phyloP scores from a whole-genome alignment of 2,888 invertebrate species.

The Drosophila falleni region DNA sequence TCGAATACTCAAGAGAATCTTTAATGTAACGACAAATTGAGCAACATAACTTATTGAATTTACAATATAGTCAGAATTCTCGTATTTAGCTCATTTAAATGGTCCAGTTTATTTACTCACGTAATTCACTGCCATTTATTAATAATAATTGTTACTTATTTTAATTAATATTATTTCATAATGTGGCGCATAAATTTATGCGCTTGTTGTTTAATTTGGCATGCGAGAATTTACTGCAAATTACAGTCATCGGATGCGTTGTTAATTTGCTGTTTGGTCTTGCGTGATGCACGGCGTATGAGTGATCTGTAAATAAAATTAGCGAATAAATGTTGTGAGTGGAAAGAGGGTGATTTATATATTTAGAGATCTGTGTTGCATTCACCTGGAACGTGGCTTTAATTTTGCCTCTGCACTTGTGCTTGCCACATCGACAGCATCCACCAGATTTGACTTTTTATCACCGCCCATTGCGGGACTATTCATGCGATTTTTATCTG shows the following conservation, averaged over 20 bases:
- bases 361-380: conserved; percentile 21
- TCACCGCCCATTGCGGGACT: conserved; percentile 84
- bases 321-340: conserved; percentile 1
- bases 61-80: conserved; percentile 3
- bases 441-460: conserved; percentile 81
- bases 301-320: conserved; percentile 87
- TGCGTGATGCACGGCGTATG: conserved; percentile 92
- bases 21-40: conserved; percentile 10
- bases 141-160: conserved; percentile 12
- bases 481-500: conserved; percentile 84
- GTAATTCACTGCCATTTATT: conserved; percentile 28
- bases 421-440: conserved; percentile 82
- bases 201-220: conserved; percentile 2
- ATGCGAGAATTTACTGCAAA: conserved; percentile 87
- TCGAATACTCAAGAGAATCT: conserved; percentile 4
- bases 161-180: conserved; percentile 10
- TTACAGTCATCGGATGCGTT: conserved; percentile 91
- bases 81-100: conserved; percentile 35
- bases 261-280: conserved; percentile 91
- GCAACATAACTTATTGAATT: conserved; percentile 14
- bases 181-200: conserved; percentile 2
- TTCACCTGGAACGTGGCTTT: conserved; percentile 88
- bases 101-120: conserved; percentile 7
- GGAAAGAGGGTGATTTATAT: not conserved
- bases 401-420: conserved; percentile 86